phyloP scores from a whole-genome alignment of 2,113 vertebrate species.

The Mastomys natalensis region DNA sequence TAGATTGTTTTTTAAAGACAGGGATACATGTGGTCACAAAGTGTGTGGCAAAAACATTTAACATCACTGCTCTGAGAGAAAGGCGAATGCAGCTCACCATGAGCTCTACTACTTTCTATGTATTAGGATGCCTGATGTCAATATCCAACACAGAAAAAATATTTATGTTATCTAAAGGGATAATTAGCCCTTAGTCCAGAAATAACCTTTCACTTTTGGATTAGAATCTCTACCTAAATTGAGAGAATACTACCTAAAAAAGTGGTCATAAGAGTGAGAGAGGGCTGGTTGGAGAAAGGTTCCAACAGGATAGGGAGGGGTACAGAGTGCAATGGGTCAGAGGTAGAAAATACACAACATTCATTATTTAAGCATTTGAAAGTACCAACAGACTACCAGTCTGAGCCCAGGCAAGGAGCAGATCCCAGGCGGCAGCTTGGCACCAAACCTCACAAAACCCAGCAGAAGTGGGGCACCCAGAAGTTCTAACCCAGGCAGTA shows the following conservation, averaged over 20 bases:
- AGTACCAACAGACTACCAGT: no score
- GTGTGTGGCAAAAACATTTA: not conserved
- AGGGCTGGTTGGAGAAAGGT: not conserved
- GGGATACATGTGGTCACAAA: not conserved
- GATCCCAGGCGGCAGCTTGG: no score
- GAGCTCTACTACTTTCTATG: not conserved
- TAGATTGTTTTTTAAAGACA: not conserved
- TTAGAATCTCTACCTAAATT: not conserved
- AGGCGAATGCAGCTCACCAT: not conserved
- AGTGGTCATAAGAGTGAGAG: no score
- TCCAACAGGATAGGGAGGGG: not conserved
- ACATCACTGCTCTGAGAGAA: not conserved
- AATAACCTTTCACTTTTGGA: not conserved
- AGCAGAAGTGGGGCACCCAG: no score
- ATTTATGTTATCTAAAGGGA: not conserved
- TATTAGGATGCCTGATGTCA: not conserved
- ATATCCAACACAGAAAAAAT: not conserved
- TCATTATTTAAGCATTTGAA: not conserved
- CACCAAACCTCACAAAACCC: no score
- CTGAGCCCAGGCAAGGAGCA: no score
- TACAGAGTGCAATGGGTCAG: not conserved
- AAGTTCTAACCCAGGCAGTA: no score
- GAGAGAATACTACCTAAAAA: not conserved
- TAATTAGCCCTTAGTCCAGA: no score
- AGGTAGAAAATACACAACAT: not conserved